Conservation (phyloP, 2,888 invertebrate species). For the Oscheius onirici region DNA sequence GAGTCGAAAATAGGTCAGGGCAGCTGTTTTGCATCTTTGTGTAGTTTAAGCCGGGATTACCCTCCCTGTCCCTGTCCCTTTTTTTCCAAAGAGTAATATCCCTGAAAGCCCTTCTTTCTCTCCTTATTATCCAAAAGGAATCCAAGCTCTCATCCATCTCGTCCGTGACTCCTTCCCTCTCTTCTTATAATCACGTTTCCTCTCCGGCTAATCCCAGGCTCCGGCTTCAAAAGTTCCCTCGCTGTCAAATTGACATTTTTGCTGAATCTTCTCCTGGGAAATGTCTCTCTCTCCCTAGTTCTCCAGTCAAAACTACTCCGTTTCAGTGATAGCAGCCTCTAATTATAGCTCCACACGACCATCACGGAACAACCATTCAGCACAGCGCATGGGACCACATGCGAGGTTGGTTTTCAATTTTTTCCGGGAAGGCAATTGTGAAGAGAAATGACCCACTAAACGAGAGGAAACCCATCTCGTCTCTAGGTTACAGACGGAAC, state of each 20-base stretch:
- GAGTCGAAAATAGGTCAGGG: too few species aligned
- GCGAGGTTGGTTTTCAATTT: constrained; percentile 24
- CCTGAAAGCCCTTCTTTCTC: not conserved
- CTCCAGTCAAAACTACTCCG: not conserved
- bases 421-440: too few species aligned
- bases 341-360: constrained; percentile 26
- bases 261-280: not conserved
- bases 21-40: too few species aligned
- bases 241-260: not conserved
- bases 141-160: not conserved
- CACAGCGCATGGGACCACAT: constrained; percentile 31
- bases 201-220: not conserved
- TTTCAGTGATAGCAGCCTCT: constrained; percentile 28
- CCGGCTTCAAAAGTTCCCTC: constrained; percentile 3
- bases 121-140: too few species aligned
- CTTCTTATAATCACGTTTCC: constrained; percentile 18
- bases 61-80: not conserved
- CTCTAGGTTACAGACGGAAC: too few species aligned
- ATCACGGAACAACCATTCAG: constrained; percentile 22
- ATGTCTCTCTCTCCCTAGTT: not conserved
- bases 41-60: too few species aligned
- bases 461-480: too few species aligned
- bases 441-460: too few species aligned
- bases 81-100: not conserved
- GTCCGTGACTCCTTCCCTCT: not conserved